Percentiles rank a stretch among this genome's conserved stretches.
phyloP scores from a whole-genome alignment of 2,888 invertebrate species.

The Sacculina carcini region DNA sequence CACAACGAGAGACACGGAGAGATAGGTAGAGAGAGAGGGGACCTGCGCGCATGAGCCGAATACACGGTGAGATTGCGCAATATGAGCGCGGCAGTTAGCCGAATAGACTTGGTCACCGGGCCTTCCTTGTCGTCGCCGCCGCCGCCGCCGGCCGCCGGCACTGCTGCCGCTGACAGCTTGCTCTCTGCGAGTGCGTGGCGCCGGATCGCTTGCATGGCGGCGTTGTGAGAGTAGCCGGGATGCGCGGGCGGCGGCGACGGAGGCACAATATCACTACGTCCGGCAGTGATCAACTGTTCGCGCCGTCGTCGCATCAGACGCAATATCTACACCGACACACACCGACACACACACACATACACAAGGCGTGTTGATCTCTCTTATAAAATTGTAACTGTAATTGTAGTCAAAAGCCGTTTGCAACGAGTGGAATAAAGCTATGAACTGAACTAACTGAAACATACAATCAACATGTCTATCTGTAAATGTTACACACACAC shows the following conservation, averaged over 20 bases:
- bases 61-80: constrained; percentile 90
- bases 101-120: constrained; percentile 94
- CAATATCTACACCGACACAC: constrained; percentile 17
- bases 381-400: no score
- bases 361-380: background rate
- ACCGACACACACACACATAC: background rate
- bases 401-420: no score
- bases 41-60: constrained; percentile 42
- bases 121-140: constrained; percentile 95
- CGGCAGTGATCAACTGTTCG: constrained; percentile 28
- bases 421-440: no score
- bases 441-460: no score
- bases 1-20: constrained; percentile 10
- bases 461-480: no score
- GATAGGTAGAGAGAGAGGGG: background rate
- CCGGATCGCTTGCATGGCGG: constrained; percentile 86
- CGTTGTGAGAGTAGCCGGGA: constrained; percentile 79
- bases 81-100: constrained; percentile 84
- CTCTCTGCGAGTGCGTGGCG: constrained; percentile 39
- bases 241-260: constrained; percentile 32
- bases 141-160: no score
- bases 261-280: constrained; percentile 26
- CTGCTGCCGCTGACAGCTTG: constrained; percentile 8
- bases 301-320: constrained; percentile 38
- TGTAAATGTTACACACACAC: no score